phyloP scores from a whole-genome alignment of 2,113 vertebrate species.

The Edolisoma coerulescens region DNA sequence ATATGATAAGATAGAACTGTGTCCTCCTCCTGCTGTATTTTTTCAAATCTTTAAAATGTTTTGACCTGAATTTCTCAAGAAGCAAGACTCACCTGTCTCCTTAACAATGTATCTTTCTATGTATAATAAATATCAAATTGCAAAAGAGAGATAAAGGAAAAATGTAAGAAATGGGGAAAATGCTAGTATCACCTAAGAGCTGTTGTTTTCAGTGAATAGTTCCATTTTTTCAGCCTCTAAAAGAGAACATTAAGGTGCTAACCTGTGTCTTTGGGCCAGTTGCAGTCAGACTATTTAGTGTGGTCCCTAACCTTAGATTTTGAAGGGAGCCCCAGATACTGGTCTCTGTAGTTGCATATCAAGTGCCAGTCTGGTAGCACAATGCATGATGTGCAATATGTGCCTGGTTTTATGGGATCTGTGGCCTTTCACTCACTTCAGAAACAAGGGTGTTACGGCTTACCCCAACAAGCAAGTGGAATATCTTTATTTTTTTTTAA shows the following conservation, averaged over 20 bases:
- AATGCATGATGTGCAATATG: accelerated
- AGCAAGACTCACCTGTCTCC: background rate
- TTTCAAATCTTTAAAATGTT: background rate
- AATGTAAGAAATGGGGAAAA: background rate
- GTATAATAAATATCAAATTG: background rate
- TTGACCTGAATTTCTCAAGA: background rate
- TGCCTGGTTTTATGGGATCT: background rate
- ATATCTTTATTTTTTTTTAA: background rate
- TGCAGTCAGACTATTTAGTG: background rate
- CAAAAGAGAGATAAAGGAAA: background rate
- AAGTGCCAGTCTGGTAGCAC: background rate
- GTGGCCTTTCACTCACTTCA: background rate
- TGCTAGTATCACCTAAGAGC: background rate
- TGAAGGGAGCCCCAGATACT: background rate
- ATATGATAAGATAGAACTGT: background rate
- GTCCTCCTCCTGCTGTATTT: background rate
- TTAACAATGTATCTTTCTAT: background rate
- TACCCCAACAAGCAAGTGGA: background rate
- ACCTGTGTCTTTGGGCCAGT: background rate
- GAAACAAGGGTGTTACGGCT: background rate
- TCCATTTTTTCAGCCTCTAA: background rate
- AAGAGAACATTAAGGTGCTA: background rate
- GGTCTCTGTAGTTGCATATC: background rate
- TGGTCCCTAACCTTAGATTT: background rate
- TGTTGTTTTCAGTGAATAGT: background rate